Evolutionary conservation across 2,888 invertebrate species (phyloP), one percentile per base, ranked within the genome.

Genomic region (Metacarcinus magister): DNA sequence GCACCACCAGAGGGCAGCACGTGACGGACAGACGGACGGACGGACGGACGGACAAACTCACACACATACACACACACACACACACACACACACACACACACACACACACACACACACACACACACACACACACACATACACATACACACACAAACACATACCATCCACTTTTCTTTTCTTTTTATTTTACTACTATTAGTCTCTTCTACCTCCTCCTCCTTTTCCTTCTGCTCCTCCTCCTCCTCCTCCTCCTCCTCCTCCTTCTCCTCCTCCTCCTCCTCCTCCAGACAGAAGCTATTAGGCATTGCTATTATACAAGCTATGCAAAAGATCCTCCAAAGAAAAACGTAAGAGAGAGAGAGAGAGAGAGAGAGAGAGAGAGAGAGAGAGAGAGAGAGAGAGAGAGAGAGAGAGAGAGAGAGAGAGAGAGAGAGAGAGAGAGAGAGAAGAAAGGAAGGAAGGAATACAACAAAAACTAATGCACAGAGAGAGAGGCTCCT

Each of bases 31-130:
- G 60, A 60, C 60, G 16, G 16, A 13, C 48, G 48, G 7, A 19
- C 10, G 7, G 60, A 60, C 7, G 7, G 7, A 60, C 60, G 16
- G 10, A 60, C 60, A 60, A 19, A 67, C 67, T 23, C 67, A 67
- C 67, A 67, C 67, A 67, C 67, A 67, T 23, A 67, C 67, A 67
- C 67, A 67, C 67, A 67, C 67, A 67, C 67, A 67, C 67, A 67
- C 67, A 67, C 67, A 67, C 67, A 67, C 67, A 67, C 67, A 67
- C 67, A 67, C 67, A 67, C 67, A 67, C 67, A 67, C 67, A 67
- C 67, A 67, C 67, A 67, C 67, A 67, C 67, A 67, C 67, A 67
- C 67, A 67, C 67, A 67, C 67, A 67, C 67, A 67, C 67, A 67
- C 67, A 67, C 23, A 5, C 67, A 67, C 67, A 48, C 48, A 48